Base-by-base conservation (phyloP, 1,140 invertebrate species). In the Oppia nitens region DNA sequence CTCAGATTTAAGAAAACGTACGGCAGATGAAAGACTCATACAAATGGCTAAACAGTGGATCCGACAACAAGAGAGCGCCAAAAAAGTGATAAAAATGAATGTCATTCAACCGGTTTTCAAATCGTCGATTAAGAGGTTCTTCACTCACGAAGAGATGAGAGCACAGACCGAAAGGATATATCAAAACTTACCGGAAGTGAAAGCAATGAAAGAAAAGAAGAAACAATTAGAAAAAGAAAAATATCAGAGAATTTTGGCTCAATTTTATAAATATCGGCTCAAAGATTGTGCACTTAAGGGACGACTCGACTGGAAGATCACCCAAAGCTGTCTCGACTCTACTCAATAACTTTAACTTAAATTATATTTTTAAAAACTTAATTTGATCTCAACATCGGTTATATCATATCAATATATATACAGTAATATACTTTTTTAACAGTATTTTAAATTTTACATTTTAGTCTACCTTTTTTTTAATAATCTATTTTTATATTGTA, bases 211-310 rank as follows among this genome's bases (percentile, higher is more conserved):
- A 17, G 71, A 75, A 59, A 66, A 65, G 29, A 75, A 74, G 61
- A 69, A 67, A 48, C 72, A 77, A 65, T 73, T 76, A 56, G 71
- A 74, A 48, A 67, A 73, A 17, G 65, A 68, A 14, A 73, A 45
- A 50, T 23, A 73, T 27, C 78, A 78, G 65, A 71, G 75, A 60
- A 62, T 78, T 0, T 76, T 78, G 75, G 76, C 75, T 3, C 73
- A 74, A 63, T 70, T 77, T 60, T 79, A 48, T 24, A 60, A 47
- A 26, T 53, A 60, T 14, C 20, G 55, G 28, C 25, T 60, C 17
- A 60, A 60, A 45, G 45, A 56, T 17, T 56, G 55, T 51, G 54
- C 59, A 1, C 14, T 60, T 2, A 20, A 50, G 12, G 59, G 59
- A 1, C 25, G 32, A 29, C 3, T 56, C 20, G 51, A 32, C n/a